phyloP scores from a whole-genome alignment of 2,113 vertebrate species.

The Hippopotamus amphibius region DNA sequence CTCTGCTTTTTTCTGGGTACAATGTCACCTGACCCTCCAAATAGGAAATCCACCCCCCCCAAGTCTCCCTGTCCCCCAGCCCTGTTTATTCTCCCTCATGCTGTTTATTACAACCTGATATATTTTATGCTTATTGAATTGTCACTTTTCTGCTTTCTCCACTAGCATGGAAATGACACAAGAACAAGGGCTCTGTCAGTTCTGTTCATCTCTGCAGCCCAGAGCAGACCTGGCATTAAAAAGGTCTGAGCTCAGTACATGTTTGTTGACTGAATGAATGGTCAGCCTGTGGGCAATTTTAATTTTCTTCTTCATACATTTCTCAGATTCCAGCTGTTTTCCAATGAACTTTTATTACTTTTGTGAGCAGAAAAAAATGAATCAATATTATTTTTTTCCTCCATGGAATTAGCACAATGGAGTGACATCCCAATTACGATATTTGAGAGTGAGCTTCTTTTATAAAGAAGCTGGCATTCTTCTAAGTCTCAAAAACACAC shows the following conservation, averaged over 20 bases:
- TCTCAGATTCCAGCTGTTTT: neutral
- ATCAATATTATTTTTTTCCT: constrained; percentile 6
- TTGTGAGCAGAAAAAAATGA: neutral
- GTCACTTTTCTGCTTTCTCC: neutral
- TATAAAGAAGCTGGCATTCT: neutral
- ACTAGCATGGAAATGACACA: neutral
- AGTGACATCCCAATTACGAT: neutral
- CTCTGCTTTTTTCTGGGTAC: neutral
- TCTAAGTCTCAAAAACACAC: neutral
- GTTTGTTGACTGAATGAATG: neutral
- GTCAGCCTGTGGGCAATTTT: neutral
- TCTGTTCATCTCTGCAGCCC: neutral
- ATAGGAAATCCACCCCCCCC: neutral
- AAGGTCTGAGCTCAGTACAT: neutral
- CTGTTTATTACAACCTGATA: neutral
- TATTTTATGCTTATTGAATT: neutral
- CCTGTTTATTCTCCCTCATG: neutral
- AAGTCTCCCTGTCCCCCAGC: neutral
- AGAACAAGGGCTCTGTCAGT: neutral
- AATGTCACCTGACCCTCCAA: neutral
- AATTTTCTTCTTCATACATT: neutral
- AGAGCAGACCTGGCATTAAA: neutral
- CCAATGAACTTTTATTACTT: neutral
- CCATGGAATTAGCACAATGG: neutral
- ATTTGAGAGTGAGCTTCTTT: neutral